Conservation (phyloP, 2,888 invertebrate species). For the Abscondita cerata region DNA sequence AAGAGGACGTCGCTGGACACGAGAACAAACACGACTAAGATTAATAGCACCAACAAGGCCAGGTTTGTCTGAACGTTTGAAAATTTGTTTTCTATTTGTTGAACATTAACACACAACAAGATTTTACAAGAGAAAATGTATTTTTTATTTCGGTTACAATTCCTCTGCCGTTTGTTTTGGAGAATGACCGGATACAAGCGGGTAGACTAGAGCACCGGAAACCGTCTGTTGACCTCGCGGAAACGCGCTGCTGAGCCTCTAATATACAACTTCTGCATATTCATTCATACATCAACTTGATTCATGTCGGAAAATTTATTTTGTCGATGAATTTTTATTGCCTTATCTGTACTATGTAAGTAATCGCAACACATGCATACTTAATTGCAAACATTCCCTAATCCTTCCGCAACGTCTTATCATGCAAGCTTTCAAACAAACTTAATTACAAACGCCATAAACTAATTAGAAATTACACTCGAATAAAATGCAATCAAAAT, state of each 20-base stretch:
- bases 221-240: slow-evolving; percentile 52
- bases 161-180: slow-evolving; percentile 17
- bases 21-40: slow-evolving; percentile 30
- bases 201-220: slow-evolving; percentile 49
- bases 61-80: slow-evolving; percentile 13
- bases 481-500: no score
- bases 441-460: no score
- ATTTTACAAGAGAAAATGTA: not conserved
- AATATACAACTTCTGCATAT: slow-evolving; percentile 47
- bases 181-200: slow-evolving; percentile 48
- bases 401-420: no score
- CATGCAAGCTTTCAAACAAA: no score
- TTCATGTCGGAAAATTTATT: slow-evolving; percentile 39
- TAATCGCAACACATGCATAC: no score
- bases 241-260: slow-evolving; percentile 48
- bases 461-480: no score
- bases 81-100: slow-evolving; percentile 9
- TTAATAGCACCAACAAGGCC: slow-evolving; percentile 33
- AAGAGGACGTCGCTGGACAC: slow-evolving; percentile 37
- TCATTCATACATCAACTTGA: slow-evolving; percentile 47
- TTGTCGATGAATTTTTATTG: slow-evolving; percentile 6
- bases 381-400: no score
- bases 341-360: no score
- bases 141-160: slow-evolving; percentile 3
- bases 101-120: not conserved